These are phyloP conservation scores for Punctoribates punctum DNA, from an alignment of 2,888 invertebrate genomes.

Conservation along the genomic window DNA sequence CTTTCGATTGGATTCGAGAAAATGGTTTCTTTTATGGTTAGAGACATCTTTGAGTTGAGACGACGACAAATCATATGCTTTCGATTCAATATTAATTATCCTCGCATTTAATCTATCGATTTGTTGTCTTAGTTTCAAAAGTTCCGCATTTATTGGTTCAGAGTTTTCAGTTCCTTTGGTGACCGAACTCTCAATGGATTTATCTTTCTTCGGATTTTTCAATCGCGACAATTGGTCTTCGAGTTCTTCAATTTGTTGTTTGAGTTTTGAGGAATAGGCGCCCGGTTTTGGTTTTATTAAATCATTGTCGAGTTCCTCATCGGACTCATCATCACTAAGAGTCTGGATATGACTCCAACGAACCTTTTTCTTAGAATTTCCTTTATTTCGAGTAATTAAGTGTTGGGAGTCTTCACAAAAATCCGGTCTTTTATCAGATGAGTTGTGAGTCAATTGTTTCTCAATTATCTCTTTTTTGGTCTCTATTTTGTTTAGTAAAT, in stretches of 20 bases:
- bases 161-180: background rate
- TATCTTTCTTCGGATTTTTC: background rate
- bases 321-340: constrained; percentile 64
- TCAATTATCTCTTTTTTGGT: constrained; percentile 64
- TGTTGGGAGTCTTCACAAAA: constrained; percentile 54
- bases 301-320: constrained; percentile 66
- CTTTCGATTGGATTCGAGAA: constrained; percentile 54
- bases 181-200: background rate
- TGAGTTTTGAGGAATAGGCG: constrained; percentile 49
- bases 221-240: constrained; percentile 55
- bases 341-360: constrained; percentile 63
- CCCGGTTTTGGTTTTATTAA: constrained; percentile 64
- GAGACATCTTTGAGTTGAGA: background rate
- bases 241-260: constrained; percentile 63
- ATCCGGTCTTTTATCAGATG: too few species aligned
- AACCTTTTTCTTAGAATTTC: constrained; percentile 51
- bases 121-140: background rate
- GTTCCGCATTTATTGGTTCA: background rate
- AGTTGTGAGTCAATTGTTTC: constrained; percentile 51
- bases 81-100: background rate
- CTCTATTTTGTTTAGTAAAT: constrained; percentile 56
- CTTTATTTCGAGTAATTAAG: constrained; percentile 60
- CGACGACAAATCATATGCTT: background rate
- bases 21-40: background rate
- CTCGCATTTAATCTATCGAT: background rate